Evolutionary conservation across 37 sponge, comb jelly and placozoan genomes (phyloP).

Genomic region (Aplysina aerophoba): DNA sequence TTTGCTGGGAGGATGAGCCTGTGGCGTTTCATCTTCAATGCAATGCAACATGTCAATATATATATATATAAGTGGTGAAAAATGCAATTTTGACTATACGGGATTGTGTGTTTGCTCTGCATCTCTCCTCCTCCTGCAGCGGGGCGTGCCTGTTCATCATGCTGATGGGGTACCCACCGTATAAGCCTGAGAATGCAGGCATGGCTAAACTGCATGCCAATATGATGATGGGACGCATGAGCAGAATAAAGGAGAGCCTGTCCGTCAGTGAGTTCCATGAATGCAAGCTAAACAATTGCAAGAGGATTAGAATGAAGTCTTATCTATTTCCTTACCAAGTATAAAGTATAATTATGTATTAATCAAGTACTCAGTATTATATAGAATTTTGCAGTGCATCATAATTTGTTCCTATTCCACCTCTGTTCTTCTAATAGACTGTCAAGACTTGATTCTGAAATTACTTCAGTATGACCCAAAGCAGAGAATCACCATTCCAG

Average conservation of each 20-base stretch:
- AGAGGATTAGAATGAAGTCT: no score
- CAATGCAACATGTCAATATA: no score
- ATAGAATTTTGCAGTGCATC: no score
- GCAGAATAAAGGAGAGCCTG: constrained; percentile 35
- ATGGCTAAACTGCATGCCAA: constrained; percentile 61
- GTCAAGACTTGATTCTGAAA: constrained; percentile 40
- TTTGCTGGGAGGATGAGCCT: no score
- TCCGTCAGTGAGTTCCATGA: constrained; percentile 29
- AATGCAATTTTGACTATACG: no score
- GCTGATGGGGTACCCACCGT: constrained; percentile 63
- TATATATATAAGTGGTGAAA: no score
- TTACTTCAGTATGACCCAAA: constrained; percentile 50
- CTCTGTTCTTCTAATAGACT: constrained; percentile 15
- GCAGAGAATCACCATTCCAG: constrained; percentile 40
- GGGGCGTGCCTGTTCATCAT: constrained; percentile 68
- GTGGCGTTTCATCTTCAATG: no score
- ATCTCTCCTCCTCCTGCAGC: constrained; percentile 21
- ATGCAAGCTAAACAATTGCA: not conserved
- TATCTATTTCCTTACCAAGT: no score
- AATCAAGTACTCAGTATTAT: no score
- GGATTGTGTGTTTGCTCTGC: no score
- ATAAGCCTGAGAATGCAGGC: constrained; percentile 24
- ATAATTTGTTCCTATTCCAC: no score
- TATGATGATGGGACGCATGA: constrained; percentile 61
- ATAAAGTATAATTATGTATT: no score